phyloP scores from a whole-genome alignment of 2,113 vertebrate species.

The Amphilophus citrinellus region DNA sequence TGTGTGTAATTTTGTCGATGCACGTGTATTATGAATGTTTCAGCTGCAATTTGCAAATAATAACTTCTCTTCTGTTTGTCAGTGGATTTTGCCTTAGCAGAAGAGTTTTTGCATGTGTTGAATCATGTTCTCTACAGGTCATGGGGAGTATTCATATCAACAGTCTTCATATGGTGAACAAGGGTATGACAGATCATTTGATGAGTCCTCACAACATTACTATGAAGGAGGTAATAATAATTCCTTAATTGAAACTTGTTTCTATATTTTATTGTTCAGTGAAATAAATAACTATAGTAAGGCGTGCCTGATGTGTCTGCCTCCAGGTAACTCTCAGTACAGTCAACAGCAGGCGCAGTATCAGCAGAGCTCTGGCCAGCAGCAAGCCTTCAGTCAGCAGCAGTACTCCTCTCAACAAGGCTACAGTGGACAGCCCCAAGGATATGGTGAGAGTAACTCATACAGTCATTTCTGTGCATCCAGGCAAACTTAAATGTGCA shows the following conservation, averaged over 20 bases:
- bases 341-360: slow-evolving; percentile 93
- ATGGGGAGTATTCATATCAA: slow-evolving; percentile 92
- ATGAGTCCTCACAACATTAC: slow-evolving; percentile 94
- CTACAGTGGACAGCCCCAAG: slow-evolving; percentile 90
- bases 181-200: slow-evolving; percentile 92
- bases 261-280: slow-evolving; percentile 8
- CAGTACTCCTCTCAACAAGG: slow-evolving; percentile 93
- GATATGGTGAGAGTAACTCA: slow-evolving; percentile 77
- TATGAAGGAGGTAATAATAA: slow-evolving; percentile 90
- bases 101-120: slow-evolving; percentile 41
- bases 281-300: background rate
- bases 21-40: slow-evolving; percentile 11
- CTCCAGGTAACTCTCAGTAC: slow-evolving; percentile 91
- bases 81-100: slow-evolving; percentile 5
- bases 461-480: background rate
- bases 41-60: slow-evolving; percentile 1
- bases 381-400: slow-evolving; percentile 90
- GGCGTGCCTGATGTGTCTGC: background rate
- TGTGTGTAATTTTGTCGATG: slow-evolving; percentile 6
- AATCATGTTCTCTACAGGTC: slow-evolving; percentile 81
- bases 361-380: slow-evolving; percentile 91
- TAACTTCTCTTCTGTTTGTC: background rate
- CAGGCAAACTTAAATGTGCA: background rate
- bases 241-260: background rate
- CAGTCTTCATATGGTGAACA: slow-evolving; percentile 93